Conservation (phyloP, 2,888 invertebrate genomes). For the Ischnura elegans region DNA sequence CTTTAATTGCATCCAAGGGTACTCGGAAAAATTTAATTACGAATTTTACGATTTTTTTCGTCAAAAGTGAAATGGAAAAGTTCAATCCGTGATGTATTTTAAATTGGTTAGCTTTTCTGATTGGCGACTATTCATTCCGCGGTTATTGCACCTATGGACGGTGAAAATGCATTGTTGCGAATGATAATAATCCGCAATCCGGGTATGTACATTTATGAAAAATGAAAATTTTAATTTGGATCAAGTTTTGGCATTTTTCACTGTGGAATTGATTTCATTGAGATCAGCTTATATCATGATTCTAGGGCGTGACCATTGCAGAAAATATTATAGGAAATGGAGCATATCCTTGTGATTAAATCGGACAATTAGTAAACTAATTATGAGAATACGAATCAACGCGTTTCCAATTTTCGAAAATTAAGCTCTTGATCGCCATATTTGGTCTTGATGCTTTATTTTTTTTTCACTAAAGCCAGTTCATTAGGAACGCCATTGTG, state of each 20-base stretch:
- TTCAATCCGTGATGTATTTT: neutral
- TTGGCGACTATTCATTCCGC: neutral
- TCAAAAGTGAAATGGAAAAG: no score
- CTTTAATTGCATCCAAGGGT: no score
- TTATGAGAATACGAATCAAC: neutral
- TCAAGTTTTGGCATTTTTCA: neutral
- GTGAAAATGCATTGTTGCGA: neutral
- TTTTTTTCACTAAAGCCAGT: neutral
- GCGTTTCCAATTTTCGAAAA: neutral
- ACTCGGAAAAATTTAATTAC: neutral
- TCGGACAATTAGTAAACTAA: conserved; percentile 9
- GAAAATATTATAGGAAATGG: neutral
- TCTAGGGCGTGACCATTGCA: neutral
- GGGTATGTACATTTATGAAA: neutral
- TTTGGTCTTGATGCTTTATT: neutral
- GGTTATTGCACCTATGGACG: neutral
- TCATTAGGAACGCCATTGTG: neutral
- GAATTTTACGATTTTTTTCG: no score
- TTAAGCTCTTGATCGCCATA: neutral
- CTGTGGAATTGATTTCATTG: neutral
- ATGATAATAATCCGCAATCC: neutral
- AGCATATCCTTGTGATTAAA: neutral
- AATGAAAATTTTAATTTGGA: neutral
- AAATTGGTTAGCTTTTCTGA: neutral
- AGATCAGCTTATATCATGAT: neutral